Evolutionary conservation across 1,140 invertebrate genomes (phyloP), one percentile per base, ranked within the genome.

Genomic region (Drosophila nebulosa): DNA sequence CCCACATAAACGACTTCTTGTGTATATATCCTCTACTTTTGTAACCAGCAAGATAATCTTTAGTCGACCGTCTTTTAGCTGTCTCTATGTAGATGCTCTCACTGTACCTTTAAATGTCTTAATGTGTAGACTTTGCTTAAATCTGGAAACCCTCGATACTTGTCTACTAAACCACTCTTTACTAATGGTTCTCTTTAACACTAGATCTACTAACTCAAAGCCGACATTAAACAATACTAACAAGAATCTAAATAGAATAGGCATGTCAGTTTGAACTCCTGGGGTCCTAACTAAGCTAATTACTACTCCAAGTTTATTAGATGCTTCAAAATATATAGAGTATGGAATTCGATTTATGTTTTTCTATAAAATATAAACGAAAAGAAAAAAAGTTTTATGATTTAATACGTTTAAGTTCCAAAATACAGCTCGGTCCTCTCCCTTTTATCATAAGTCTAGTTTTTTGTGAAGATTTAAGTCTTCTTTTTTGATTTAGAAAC

Each of bases 81-180:
- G 27, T 39, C 39, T 53, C 55, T 39, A 7, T 56, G 70, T 74
- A 74, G 71, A 56, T 74, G 63, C 63, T 74, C 63, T 74, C 70
- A 51, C 66, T 74, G 36, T 74, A 56, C 22, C 53, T 74, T 36
- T 74, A 36, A 14, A 46, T 46, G 55, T 22, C 67, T 50, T 74
- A 39, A 71, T 55, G 52, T 30, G 60, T 74, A 74, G 70, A 67
- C 10, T 67, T 56, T 35, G 50, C 39, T 52, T 24, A 56, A 18
- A 30, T 16, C 52, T 18, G 16, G 21, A 72, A 58, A 18, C 18
- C 10, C 46, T 27, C 32, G 14, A 74, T 59, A 74, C 18, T 39
- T 66, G 22, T 60, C 14, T 22, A 9, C 42, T 26, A 59, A 64
- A 30, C 6, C 46, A 51, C n/a, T 1, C 6, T 63, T 12, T 35